phyloP scores from a whole-genome alignment of 1,140 invertebrate species.

The Eufriesea mexicana region DNA sequence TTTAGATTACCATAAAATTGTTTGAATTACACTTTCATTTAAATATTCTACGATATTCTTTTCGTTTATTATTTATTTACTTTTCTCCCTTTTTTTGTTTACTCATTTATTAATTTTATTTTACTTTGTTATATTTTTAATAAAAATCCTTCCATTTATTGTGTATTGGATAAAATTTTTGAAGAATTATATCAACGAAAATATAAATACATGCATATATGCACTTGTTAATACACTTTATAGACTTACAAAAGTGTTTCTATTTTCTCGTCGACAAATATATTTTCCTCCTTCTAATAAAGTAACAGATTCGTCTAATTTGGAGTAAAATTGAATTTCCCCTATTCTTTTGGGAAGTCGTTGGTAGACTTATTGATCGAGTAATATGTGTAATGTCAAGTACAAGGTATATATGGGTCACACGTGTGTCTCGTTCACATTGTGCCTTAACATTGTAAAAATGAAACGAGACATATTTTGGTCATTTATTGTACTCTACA shows the following conservation, averaged over 20 bases:
- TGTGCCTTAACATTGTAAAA: not conserved
- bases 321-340: conserved; percentile 31
- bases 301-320: not conserved
- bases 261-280: not conserved
- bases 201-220: not conserved
- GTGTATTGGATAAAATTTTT: too few relatives aligned
- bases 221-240: not conserved
- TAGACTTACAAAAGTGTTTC: not conserved
- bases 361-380: conserved; percentile 57
- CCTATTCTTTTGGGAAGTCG: conserved; percentile 54
- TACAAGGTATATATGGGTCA: conserved; percentile 40
- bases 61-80: too few relatives aligned
- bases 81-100: too few relatives aligned
- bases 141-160: too few relatives aligned
- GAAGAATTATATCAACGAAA: too few relatives aligned
- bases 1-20: too few relatives aligned
- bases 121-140: too few relatives aligned
- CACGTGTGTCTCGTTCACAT: conserved; percentile 27
- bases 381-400: conserved; percentile 46
- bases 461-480: not conserved
- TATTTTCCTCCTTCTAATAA: not conserved
- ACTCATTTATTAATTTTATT: too few relatives aligned
- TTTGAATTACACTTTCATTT: too few relatives aligned
- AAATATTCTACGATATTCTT: too few relatives aligned
- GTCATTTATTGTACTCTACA: not conserved